A percentile compares a stretch with the other conserved stretches of the same genome.
Conservation (phyloP, 2,113 vertebrate species). For the Salvelinus fontinalis region DNA sequence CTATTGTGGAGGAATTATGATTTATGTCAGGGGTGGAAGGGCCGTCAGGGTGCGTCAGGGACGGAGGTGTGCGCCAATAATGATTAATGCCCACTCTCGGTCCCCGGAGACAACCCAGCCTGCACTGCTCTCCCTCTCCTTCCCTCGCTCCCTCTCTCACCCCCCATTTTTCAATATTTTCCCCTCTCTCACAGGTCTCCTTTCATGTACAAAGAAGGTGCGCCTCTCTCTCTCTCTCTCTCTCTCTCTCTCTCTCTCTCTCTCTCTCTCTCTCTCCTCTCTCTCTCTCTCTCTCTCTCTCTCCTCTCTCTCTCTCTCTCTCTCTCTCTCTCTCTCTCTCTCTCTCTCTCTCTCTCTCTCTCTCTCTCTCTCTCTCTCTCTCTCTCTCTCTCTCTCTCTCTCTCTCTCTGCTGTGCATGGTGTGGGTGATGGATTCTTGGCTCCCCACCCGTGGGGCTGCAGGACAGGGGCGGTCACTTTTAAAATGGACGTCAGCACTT, state of each 20-base stretch:
- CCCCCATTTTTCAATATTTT: background rate
- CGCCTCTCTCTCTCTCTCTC: background rate
- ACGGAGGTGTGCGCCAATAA: constrained; percentile 98
- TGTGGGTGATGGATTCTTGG: constrained; percentile 69
- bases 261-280: background rate
- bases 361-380: too few relatives aligned
- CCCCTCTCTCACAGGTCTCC: constrained; percentile 15
- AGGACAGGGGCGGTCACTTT: constrained; percentile 74
- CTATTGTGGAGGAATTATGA: constrained; percentile 99
- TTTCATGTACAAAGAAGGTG: background rate
- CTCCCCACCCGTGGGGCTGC: constrained; percentile 67
- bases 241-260: background rate
- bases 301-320: too few relatives aligned
- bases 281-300: too few relatives aligned
- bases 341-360: too few relatives aligned
- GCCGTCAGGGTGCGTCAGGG: constrained; percentile 86
- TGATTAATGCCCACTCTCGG: constrained; percentile 91
- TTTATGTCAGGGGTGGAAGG: constrained; percentile 95
- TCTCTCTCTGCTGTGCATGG: constrained; percentile 36
- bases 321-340: too few relatives aligned
- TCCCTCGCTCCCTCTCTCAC: background rate
- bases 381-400: background rate
- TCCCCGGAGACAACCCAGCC: constrained; percentile 64
- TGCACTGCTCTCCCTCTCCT: constrained; percentile 25
- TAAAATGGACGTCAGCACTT: constrained; percentile 71